Evolutionary conservation across 2,113 vertebrate species (phyloP), one percentile per base, ranked within the genome.

Genomic region (Rhinoptilus africanus): DNA sequence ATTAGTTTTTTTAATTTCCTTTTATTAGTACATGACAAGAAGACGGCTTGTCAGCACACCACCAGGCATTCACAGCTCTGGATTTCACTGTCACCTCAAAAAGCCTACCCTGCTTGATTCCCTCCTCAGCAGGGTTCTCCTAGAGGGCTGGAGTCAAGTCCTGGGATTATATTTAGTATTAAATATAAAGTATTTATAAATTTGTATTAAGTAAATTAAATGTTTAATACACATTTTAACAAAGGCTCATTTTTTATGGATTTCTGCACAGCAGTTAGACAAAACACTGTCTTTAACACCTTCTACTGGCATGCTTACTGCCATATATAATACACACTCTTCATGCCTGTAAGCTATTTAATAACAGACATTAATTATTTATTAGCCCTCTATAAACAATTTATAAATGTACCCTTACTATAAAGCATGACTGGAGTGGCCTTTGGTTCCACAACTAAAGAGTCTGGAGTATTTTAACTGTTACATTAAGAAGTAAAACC

Each of bases 351-450:
- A 95, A 87, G 86, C 69, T 93, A 73, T 87, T 96, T 91, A 94
- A 94, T 95, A 96, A 96, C 68, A 81, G 39, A 64, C 66, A 91
- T 91, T 85, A 94, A 86, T 95, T 94, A 96, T 94, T 95, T 94
- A 95, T 93, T 94, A 88, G 53, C 27, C 22, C 27, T 85, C 86
- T 87, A 92, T 91, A 93, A 97, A 88, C 92, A 95, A 95, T 92
- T 97, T 88, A 92, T 95, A 96, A 97, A 95, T 43, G 41, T 62
- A 88, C 50, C 69, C 45, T 89, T 75, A 89, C 69, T 72, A 91
- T 76, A 79, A 95, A 91, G 66, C 41, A 76, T 32, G 76, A 82
- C 73, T 81, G 50, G 80, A 60, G 57, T 87, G 86, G 86, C 66
- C 86, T 87, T 87, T 64, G 71, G 50, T 88, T 92, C 54, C 80